phyloP scores from a whole-genome alignment of 2,888 invertebrate species.

The Toxonevra muliebris region DNA sequence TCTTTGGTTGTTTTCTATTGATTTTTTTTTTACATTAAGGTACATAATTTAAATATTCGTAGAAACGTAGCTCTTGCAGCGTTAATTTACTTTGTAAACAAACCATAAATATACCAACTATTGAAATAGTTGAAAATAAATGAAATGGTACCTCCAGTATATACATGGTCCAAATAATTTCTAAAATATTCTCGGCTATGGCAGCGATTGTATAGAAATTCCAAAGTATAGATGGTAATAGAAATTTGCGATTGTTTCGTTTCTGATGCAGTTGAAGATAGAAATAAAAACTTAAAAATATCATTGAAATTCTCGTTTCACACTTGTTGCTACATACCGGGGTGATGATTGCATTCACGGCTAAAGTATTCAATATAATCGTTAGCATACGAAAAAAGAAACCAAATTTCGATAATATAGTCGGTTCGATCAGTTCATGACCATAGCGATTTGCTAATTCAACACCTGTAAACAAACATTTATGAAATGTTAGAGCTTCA shows the following conservation, averaged over 20 bases:
- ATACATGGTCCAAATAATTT: conserved; percentile 45
- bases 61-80: conserved; percentile 47
- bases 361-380: conserved; percentile 42
- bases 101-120: conserved; percentile 45
- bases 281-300: background rate
- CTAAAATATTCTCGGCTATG: conserved; percentile 45
- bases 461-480: conserved; percentile 36
- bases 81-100: conserved; percentile 47
- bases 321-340: conserved; percentile 38
- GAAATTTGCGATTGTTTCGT: conserved; percentile 38
- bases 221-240: conserved; percentile 47
- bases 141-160: conserved; percentile 40
- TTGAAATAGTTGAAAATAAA: conserved; percentile 41
- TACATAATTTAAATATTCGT: conserved; percentile 46
- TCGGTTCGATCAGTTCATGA: conserved; percentile 42
- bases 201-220: conserved; percentile 48
- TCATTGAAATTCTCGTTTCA: background rate
- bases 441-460: conserved; percentile 45
- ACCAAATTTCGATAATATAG: conserved; percentile 47
- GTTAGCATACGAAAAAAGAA: conserved; percentile 43
- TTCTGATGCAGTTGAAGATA: conserved; percentile 32
- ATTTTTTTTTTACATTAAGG: background rate
- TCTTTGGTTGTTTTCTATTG: background rate
- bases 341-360: conserved; percentile 38
- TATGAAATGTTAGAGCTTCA: background rate